Base-by-base conservation (phyloP, 2,797 vertebrate genomes). In the Xenentodon cancila region DNA sequence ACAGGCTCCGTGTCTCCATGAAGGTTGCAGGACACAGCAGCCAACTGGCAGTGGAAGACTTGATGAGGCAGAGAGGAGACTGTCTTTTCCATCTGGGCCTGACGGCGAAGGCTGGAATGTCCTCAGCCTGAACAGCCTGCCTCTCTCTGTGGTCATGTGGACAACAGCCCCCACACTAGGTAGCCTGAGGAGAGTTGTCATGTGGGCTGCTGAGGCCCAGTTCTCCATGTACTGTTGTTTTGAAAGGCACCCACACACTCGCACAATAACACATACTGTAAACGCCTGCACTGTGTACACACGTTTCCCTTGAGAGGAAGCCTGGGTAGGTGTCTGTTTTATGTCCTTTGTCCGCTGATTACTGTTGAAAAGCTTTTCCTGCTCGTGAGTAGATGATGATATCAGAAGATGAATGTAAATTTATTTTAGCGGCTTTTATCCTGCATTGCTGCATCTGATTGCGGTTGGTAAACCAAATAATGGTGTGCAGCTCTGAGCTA, bases 61-160 rank as follows among this genome's bases (percentile, higher is more conserved):
- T 76, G 76, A 80, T 74, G 84, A 77, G 58, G 64, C 74, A 46
- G 67, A 74, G 79, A 80, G 69, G 80, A 79, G 87, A 84, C 88
- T 81, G 64, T 64, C 64, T 84, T 84, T 84, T 91, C 89, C 88
- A 81, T 88, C 84, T 85, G 79, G 75, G 78, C 59, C 82, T 81
- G 86, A 91, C 86, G 69, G 89, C 32, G 84, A 84, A 82, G 75
- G 77, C 84, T 89, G 88, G 87, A 93, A 86, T 86, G 86, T 88
- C 82, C 80, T 87, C 75, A 53, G 77, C 82, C 83, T 56, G 71
- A 90, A 89, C 89, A 92, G 85, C 80, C 85, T 85, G 85, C 64
- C 46, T 85, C 86, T 83, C 80, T 73, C 79, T 84, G 74, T 70
- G 71, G 82, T 88, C 88, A 81, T 77, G 71, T 79, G 84, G 76